A percentile compares a stretch with the other conserved stretches of the same genome.
Evolutionary conservation across 2,113 vertebrate species (phyloP).

Genomic region (Pluvianellus socialis): DNA sequence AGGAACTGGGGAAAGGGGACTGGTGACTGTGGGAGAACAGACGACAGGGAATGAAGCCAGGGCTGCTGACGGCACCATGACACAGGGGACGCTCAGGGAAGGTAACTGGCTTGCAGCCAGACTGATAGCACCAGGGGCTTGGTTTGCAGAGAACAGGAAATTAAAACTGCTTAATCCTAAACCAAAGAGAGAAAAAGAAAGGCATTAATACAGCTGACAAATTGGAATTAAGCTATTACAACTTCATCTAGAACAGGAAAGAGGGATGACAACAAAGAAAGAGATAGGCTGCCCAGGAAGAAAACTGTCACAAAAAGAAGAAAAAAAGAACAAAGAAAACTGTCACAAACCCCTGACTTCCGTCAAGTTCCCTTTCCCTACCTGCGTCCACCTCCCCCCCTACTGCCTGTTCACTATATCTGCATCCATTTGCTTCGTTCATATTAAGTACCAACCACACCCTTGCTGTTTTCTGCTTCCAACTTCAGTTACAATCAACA

Average conservation of each 20-base stretch:
- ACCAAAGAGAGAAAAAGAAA: constrained; percentile 29
- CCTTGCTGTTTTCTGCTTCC: not conserved
- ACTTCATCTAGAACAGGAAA: not conserved
- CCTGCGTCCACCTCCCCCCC: not conserved
- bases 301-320: not conserved
- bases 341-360: not conserved
- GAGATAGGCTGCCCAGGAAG: not conserved
- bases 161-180: constrained; percentile 79
- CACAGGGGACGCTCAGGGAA: constrained; percentile 81
- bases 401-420: not conserved
- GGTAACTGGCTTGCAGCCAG: constrained; percentile 70
- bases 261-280: not conserved
- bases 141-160: constrained; percentile 83
- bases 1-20: not conserved
- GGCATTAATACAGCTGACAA: not conserved
- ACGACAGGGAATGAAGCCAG: constrained; percentile 82
- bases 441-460: not conserved
- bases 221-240: not conserved
- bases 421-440: not conserved
- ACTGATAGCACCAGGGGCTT: constrained; percentile 54
- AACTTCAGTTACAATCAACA: not conserved
- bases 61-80: constrained; percentile 82
- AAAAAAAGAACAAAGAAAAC: not conserved
- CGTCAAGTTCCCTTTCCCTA: not conserved
- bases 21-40: constrained; percentile 67